phyloP scores from a whole-genome alignment of 2,888 invertebrate genomes.

The Phoenoteleia sp. region DNA sequence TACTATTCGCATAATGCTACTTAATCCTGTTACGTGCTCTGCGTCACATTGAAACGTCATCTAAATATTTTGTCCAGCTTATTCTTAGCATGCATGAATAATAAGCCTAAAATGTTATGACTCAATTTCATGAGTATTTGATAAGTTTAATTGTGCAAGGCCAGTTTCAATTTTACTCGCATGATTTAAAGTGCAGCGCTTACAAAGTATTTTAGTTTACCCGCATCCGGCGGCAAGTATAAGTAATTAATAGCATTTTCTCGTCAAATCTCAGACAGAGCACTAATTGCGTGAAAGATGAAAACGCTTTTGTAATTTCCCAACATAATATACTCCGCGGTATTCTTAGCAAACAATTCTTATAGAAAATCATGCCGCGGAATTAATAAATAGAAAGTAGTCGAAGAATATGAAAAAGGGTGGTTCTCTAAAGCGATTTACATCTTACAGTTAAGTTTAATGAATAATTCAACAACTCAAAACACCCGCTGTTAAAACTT shows the following conservation, averaged over 20 bases:
- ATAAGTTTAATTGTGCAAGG: constrained; percentile 49
- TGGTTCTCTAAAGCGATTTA: neutral
- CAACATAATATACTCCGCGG: constrained; percentile 12
- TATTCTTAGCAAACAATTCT: neutral
- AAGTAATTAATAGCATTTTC: constrained; percentile 32
- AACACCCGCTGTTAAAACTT: constrained; percentile 27
- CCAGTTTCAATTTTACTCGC: constrained; percentile 44
- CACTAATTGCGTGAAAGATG: neutral
- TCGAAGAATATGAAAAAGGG: constrained; percentile 9
- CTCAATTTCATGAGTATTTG: constrained; percentile 37
- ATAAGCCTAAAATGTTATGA: constrained; percentile 38
- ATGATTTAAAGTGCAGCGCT: constrained; percentile 44
- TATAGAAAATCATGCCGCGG: neutral
- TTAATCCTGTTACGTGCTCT: neutral
- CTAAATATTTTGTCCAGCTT: neutral
- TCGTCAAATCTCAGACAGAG: constrained; percentile 4
- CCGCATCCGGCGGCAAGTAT: neutral
- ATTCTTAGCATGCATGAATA: constrained; percentile 16
- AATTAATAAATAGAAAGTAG: constrained; percentile 35
- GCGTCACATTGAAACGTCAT: constrained; percentile 30
- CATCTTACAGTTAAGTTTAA: constrained; percentile 6
- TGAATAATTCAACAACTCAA: constrained; percentile 27
- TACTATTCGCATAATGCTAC: neutral
- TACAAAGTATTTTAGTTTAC: constrained; percentile 20
- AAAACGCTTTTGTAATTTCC: constrained; percentile 7